A percentile compares a stretch with the other conserved stretches of the same genome.
These are phyloP conservation scores for Eulemur rufifrons DNA, from an alignment of 2,113 vertebrate species.

Conservation along the genomic window DNA sequence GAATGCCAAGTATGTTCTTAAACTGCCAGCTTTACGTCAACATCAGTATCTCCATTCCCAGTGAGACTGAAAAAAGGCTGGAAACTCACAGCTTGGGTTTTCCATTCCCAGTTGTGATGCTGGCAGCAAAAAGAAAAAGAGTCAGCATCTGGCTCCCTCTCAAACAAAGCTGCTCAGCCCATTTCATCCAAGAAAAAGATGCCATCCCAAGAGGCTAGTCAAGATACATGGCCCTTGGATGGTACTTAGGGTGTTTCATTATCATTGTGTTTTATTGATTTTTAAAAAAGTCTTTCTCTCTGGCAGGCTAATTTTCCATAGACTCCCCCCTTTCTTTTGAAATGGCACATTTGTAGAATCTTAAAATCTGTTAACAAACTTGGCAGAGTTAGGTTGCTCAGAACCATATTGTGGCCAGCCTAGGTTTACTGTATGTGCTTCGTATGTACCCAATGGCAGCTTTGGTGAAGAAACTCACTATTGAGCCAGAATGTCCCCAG, in stretches of 20 bases:
- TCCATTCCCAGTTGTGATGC: background rate
- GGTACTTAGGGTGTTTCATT: slow-evolving; percentile 12
- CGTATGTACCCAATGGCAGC: background rate
- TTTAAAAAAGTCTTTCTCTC: background rate
- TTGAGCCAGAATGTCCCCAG: background rate
- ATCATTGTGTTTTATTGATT: background rate
- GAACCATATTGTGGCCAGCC: background rate
- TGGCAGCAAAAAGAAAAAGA: slow-evolving; percentile 50
- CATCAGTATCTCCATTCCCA: slow-evolving; percentile 4
- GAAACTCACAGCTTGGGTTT: background rate
- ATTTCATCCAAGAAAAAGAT: slow-evolving; percentile 47
- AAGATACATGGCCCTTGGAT: background rate
- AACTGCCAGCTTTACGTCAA: slow-evolving; percentile 49
- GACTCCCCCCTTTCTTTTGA: background rate
- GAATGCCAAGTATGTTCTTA: slow-evolving; percentile 13
- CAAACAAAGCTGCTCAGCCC: slow-evolving; percentile 42
- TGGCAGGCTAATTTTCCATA: slow-evolving; percentile 10
- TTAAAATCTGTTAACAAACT: slow-evolving; percentile 35
- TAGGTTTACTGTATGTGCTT: background rate
- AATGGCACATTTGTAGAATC: slow-evolving; percentile 10
- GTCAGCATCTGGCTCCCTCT: slow-evolving; percentile 44
- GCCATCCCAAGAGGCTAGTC: background rate
- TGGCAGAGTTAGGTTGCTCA: background rate
- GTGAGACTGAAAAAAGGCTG: slow-evolving; percentile 30
- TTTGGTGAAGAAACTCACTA: background rate